These are phyloP conservation scores for Diachasmimorpha longicaudata DNA, from an alignment of 1,140 invertebrate genomes.

Conservation along the genomic window DNA sequence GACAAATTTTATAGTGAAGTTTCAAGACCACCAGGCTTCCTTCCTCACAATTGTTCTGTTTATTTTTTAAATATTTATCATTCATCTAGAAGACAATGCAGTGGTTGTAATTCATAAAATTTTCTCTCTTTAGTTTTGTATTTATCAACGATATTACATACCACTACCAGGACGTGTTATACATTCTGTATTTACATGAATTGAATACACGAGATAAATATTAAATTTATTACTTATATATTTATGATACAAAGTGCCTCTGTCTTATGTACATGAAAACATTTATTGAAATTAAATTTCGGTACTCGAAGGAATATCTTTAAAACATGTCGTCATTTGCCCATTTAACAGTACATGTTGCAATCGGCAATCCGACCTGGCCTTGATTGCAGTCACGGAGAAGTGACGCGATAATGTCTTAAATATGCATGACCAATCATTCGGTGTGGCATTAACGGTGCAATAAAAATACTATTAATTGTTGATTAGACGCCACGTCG, in stretches of 20 bases:
- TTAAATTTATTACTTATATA: not conserved
- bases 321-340: not conserved
- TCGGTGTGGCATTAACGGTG: not conserved
- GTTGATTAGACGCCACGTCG: not conserved
- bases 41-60: not conserved
- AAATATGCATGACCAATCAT: not conserved
- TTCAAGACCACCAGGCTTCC: not conserved
- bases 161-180: not conserved
- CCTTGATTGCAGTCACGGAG: no score
- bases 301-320: not conserved
- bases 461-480: not conserved
- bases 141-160: not conserved
- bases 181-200: not conserved
- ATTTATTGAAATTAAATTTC: not conserved
- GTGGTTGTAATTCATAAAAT: conserved; percentile 2
- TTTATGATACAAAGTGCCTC: conserved; percentile 1
- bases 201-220: not conserved
- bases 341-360: not conserved
- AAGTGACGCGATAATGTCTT: not conserved
- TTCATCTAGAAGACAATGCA: not conserved
- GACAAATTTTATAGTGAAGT: conserved; percentile 30
- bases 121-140: not conserved
- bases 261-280: not conserved
- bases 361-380: no score
- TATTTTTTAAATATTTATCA: not conserved